Evolutionary conservation across 2,797 vertebrate species (phyloP).

Genomic region (Tinamus major): DNA sequence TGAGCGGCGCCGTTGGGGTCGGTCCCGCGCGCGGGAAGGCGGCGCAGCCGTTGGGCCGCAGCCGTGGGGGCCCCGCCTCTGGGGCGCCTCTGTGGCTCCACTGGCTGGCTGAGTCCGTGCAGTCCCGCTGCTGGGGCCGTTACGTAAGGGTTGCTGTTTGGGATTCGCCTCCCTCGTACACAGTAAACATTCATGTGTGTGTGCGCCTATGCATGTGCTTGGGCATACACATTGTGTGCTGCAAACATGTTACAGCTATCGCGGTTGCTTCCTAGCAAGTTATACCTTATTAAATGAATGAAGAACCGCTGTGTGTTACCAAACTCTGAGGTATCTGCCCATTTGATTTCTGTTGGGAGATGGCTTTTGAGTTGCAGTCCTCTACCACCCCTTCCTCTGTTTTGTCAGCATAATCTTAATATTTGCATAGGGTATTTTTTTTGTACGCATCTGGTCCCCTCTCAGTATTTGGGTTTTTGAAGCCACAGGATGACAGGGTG

Average conservation of each 20-base stretch:
- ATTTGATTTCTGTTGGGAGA: background rate
- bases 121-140: background rate
- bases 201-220: background rate
- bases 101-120: fast-evolving
- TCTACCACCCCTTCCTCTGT: background rate
- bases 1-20: background rate
- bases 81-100: too few species aligned
- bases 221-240: too few species aligned
- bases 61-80: background rate
- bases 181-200: fast-evolving
- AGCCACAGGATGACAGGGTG: background rate
- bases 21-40: too few species aligned
- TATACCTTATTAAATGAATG: background rate
- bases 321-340: too few species aligned
- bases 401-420: background rate
- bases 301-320: background rate
- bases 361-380: background rate
- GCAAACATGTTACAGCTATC: background rate
- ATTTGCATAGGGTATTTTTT: background rate
- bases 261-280: background rate
- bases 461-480: background rate
- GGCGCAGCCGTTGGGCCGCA: background rate
- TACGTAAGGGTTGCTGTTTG: too few species aligned
- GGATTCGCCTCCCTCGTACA: fast-evolving
- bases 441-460: background rate